Evolutionary conservation across 2,797 vertebrate species (phyloP), one percentile per base, ranked within the genome.

Genomic region (Gouania willdenowi): DNA sequence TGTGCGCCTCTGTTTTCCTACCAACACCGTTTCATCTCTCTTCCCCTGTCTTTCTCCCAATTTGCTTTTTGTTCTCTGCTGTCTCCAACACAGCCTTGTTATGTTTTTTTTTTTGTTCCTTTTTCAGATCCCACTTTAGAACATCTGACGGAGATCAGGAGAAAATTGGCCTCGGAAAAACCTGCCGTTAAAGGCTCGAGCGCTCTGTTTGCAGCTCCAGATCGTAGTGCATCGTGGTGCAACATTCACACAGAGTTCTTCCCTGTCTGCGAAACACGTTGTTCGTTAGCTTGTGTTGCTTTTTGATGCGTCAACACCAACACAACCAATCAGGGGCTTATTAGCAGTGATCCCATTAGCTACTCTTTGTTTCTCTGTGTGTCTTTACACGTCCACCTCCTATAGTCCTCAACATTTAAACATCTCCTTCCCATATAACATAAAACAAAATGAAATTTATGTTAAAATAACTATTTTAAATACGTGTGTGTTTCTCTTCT

Each of bases 131-230:
- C 75, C 75, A 74, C 74, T 76, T 82, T 78, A 77, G 61, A 82
- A 77, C 79, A 84, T 82, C 78, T 81, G 77, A 83, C 65, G 48
- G 63, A 79, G 80, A 83, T 83, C 76, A 81, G 74, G 75, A 61
- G 78, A 75, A 83, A 83, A 82, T 82, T 83, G 80, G 75, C 74
- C 75, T 76, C 71, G 24, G 43, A 79, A 81, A 81, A 84, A 74
- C 74, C 69, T 74, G 64, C 68, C 75, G 80, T 81, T 81, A 82
- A 76, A 82, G 71, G 69, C 69, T 77, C 54, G 71, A 22, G 64
- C 47, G 28, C 67, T 61, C 61, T 32, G 35, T 70, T 74, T 70
- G 64, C 64, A n/a, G 71, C 66, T 79, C 67, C 56, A 60, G 55
- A 81, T 81, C 71, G 75, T 51, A 26, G 56, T 26, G 66, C 70